These are phyloP conservation scores for Entomyzon cyanotis DNA, from an alignment of 2,113 vertebrate genomes.

Conservation along the genomic window DNA sequence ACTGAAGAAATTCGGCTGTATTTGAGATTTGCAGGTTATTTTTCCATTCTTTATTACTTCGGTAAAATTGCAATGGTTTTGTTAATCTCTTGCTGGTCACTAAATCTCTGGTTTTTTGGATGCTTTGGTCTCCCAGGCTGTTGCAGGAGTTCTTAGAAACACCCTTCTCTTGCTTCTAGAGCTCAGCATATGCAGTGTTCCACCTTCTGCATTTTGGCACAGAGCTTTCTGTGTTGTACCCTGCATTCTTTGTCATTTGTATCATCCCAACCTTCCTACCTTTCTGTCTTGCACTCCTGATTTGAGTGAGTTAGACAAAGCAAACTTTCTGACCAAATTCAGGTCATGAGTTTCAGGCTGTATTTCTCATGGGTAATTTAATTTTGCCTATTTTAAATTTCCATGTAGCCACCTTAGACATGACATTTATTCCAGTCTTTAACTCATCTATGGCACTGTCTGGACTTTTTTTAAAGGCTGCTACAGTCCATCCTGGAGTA, in stretches of 20 bases:
- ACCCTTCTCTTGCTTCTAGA: not conserved
- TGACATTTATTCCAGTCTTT: not conserved
- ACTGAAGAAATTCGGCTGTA: not conserved
- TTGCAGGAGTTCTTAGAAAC: not conserved
- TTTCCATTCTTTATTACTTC: not conserved
- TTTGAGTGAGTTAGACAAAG: not conserved
- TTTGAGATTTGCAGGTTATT: not conserved
- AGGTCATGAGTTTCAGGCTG: not conserved
- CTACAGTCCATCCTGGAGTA: not conserved
- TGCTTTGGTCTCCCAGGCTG: not conserved
- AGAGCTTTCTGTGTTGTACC: not conserved
- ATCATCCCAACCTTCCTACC: not conserved
- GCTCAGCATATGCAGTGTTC: not conserved
- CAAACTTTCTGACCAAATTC: slow-evolving; percentile 32
- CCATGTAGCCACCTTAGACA: not conserved
- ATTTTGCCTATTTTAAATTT: slow-evolving; percentile 29
- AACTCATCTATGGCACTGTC: not conserved
- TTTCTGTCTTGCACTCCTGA: not conserved
- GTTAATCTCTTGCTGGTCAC: not conserved
- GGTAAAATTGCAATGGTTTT: not conserved
- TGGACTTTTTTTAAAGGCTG: not conserved
- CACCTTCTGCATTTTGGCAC: not conserved
- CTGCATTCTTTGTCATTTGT: not conserved
- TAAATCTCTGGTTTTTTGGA: not conserved
- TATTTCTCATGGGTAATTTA: slow-evolving; percentile 24